Percentiles rank a stretch among this genome's conserved stretches.
Conservation (phyloP, 2,888 invertebrate genomes). For the Gastrophysa polygoni region DNA sequence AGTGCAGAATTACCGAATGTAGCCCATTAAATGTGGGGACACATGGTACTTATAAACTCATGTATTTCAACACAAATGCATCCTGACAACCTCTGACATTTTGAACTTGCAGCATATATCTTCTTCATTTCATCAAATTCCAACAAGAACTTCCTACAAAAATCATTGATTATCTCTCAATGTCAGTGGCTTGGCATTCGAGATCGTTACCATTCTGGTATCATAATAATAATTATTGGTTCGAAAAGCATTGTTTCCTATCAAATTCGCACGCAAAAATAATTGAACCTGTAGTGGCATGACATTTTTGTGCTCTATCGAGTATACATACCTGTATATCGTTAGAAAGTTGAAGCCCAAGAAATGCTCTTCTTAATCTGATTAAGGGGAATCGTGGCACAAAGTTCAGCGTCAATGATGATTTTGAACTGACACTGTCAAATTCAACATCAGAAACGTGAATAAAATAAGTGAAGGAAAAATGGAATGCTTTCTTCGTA, state of each 20-base stretch:
- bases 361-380: not conserved
- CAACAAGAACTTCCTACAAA: too few relatives aligned
- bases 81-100: too few relatives aligned
- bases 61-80: too few relatives aligned
- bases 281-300: not conserved
- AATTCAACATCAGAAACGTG: not conserved
- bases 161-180: not conserved
- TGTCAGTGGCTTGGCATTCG: not conserved
- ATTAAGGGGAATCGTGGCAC: not conserved
- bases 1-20: too few relatives aligned
- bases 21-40: too few relatives aligned
- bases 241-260: too few relatives aligned
- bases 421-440: not conserved
- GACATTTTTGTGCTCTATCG: not conserved
- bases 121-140: too few relatives aligned
- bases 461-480: conserved; percentile 9
- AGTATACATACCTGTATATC: too few relatives aligned
- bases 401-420: not conserved
- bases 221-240: not conserved
- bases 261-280: not conserved
- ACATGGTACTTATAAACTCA: too few relatives aligned
- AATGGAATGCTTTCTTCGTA: conserved; percentile 82
- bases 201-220: not conserved
- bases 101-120: too few relatives aligned
- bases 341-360: not conserved